phyloP scores from a whole-genome alignment of 2,888 invertebrate genomes.

The Leucophenga maculata region DNA sequence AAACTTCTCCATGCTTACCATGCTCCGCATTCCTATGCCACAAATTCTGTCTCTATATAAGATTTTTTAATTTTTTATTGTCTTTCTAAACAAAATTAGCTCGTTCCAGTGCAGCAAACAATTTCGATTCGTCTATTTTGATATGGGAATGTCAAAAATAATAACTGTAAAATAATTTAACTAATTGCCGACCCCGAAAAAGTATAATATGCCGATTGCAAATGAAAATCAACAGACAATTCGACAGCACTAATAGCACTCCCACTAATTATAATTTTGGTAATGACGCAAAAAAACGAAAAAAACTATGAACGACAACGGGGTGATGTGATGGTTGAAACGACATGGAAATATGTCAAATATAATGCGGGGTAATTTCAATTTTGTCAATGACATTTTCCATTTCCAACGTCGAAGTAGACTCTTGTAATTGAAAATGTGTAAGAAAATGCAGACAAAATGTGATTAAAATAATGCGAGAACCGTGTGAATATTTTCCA shows the following conservation, averaged over 20 bases:
- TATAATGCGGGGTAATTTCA: not conserved
- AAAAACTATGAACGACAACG: constrained; percentile 1
- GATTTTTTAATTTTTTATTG: not conserved
- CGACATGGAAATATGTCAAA: not conserved
- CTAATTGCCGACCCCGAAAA: constrained; percentile 48
- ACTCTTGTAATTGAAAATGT: too few relatives aligned
- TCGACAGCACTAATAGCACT: constrained; percentile 58
- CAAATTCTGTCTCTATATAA: too few relatives aligned
- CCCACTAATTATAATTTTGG: constrained; percentile 62
- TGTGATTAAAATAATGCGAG: constrained; percentile 3
- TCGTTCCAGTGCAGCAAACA: constrained; percentile 17
- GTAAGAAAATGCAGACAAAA: too few relatives aligned
- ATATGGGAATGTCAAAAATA: constrained; percentile 17
- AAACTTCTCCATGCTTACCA: too few relatives aligned
- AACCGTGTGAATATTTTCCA: not conserved
- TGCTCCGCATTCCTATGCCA: too few relatives aligned
- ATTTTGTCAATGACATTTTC: not conserved
- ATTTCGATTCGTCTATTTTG: constrained; percentile 19
- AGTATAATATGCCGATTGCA: constrained; percentile 33
- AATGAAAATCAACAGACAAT: constrained; percentile 37
- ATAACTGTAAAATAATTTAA: constrained; percentile 58
- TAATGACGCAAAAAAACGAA: constrained; percentile 50
- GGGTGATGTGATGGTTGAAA: not conserved
- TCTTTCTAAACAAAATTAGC: not conserved
- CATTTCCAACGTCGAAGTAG: not conserved